Base-by-base conservation (phyloP, 2,888 invertebrate species). In the Stenodera caucasica region DNA sequence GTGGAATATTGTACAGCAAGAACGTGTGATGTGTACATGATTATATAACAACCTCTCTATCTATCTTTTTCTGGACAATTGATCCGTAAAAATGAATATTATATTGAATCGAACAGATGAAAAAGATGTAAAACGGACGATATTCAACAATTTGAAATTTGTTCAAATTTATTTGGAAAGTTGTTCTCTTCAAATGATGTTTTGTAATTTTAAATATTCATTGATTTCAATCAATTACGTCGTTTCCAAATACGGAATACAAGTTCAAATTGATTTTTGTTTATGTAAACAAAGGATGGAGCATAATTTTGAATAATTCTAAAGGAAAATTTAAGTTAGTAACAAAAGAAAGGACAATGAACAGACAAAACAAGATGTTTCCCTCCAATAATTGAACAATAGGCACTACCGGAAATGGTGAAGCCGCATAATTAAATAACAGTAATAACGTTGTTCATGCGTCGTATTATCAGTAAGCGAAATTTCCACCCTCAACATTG, bases 381-480 rank as follows among this genome's bases (percentile, higher is more conserved):
- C 50, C 58, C 49, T 58, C 18, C 51, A 62, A 58, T 56, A 58
- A 58, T 62, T 58, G 53, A 58, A 58, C 62, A 62, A 62, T 58
- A 58, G 58, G 58, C 32, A 61, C 55, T 61, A 58, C 30, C 55
- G 52, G 49, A 49, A 61, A 57, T 57, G 61, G 49, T 57, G 52
- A 54, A 51, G 55, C 58, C 55, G 32, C 53, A 58, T 55, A 62
- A 62, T 62, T 62, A 62, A 62, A 58, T 56, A 58, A 55, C 58
- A 18, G 56, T 55, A 58, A 54, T 58, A 56, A 49, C 55, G 55
- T 52, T 54, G 55, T 58, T 58, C 30, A 58, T 51, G 45, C 58
- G 54, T 58, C 49, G 54, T 53, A 61, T 61, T 61, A 63, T 61
- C 58, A 63, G 57, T 50, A 55, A 52, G 59, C 59, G 55, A 63